A percentile compares a stretch with the other conserved stretches of the same genome.
These are phyloP conservation scores for Cottoperca gobio DNA, from an alignment of 2,797 vertebrate genomes.

Conservation along the genomic window DNA sequence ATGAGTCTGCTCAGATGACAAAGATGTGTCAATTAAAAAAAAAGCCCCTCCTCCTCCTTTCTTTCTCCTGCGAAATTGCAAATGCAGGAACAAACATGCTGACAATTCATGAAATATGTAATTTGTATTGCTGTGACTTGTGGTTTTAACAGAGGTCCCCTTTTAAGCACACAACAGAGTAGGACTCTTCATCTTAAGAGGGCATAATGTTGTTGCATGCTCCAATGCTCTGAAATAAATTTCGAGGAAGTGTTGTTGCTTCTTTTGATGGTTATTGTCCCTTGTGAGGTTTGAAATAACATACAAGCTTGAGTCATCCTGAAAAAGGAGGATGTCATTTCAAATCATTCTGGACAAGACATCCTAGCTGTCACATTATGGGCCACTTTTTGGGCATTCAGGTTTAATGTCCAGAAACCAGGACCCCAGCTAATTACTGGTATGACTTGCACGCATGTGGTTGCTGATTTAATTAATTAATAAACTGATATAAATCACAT, in stretches of 20 bases:
- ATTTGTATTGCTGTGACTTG: conserved; percentile 53
- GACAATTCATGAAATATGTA: conserved; percentile 68
- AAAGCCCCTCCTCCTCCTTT: neutral
- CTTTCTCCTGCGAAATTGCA: conserved; percentile 4
- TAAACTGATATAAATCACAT: neutral
- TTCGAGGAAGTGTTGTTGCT: conserved; percentile 57
- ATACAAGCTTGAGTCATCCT: conserved; percentile 36
- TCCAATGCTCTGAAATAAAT: conserved; percentile 70
- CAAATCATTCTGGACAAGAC: conserved; percentile 8
- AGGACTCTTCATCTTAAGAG: conserved; percentile 71
- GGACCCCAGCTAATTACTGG: no score
- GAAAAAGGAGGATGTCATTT: conserved; percentile 40
- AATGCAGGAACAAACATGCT: conserved; percentile 37
- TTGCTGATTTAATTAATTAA: neutral
- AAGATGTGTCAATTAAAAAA: conserved; percentile 8
- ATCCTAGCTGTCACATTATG: conserved; percentile 45
- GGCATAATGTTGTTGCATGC: conserved; percentile 68
- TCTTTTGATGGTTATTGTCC: conserved; percentile 60
- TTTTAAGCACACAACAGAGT: conserved; percentile 66
- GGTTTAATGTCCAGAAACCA: conserved; percentile 26
- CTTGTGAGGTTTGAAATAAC: conserved; percentile 59
- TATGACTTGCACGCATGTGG: neutral
- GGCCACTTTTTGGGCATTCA: conserved; percentile 20
- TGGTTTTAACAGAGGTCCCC: conserved; percentile 53
- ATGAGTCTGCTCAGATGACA: conserved; percentile 2